phyloP scores from a whole-genome alignment of 2,113 vertebrate species.

The Mastomys coucha region DNA sequence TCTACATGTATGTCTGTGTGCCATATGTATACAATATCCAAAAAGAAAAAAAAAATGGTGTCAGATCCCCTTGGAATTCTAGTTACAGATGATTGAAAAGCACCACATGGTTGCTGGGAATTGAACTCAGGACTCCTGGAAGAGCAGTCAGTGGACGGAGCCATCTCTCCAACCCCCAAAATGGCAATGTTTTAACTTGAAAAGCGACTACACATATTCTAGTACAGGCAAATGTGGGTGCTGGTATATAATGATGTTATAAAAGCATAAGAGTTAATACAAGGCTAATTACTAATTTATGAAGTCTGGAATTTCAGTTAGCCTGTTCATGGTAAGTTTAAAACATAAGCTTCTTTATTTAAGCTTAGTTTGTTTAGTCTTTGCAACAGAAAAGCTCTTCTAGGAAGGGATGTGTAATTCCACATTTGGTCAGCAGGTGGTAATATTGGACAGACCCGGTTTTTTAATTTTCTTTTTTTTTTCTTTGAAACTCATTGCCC shows the following conservation, averaged over 20 bases:
- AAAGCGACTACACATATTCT: neutral
- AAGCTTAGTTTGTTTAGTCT: constrained; percentile 26
- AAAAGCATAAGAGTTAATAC: neutral
- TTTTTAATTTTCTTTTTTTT: neutral
- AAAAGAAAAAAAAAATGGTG: no score
- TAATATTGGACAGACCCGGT: constrained; percentile 13
- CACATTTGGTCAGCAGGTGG: constrained; percentile 67
- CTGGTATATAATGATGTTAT: neutral
- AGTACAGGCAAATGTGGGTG: neutral
- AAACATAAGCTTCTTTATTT: neutral
- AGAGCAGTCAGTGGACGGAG: neutral
- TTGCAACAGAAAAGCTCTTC: neutral
- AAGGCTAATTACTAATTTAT: constrained; percentile 27
- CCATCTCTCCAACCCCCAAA: neutral
- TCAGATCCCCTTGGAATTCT: neutral
- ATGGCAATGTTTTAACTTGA: constrained; percentile 19
- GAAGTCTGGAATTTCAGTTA: neutral
- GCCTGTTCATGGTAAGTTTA: neutral
- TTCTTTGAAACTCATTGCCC: neutral
- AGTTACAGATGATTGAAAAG: no score
- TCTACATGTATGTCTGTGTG: neutral
- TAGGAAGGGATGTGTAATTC: constrained; percentile 61
- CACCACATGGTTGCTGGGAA: neutral
- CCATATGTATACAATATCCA: neutral
- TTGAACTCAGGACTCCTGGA: neutral